Evolutionary conservation across 2,888 invertebrate species (phyloP).

Genomic region (Athalia cordata): DNA sequence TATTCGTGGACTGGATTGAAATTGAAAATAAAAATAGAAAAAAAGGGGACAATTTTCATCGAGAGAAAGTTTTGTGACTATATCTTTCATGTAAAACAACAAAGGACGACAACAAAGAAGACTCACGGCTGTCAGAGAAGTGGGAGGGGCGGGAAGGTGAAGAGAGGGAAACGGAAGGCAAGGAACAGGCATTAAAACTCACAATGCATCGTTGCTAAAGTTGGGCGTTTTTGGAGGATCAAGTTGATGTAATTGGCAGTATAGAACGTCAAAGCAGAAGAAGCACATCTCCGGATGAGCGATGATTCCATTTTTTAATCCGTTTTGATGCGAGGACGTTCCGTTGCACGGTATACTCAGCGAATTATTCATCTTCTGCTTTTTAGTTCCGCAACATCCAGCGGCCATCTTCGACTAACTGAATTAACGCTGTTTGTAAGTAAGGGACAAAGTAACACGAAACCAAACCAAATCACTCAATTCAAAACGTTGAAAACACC

Average conservation of each 20-base stretch:
- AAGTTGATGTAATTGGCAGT: conserved; percentile 93
- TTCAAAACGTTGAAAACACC: background rate
- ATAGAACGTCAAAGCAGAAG: conserved; percentile 99
- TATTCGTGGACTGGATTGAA: no score
- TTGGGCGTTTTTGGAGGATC: conserved; percentile 93
- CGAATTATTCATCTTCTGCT: conserved; percentile 90
- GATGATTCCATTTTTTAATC: conserved; percentile 77
- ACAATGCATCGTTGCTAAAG: conserved; percentile 97
- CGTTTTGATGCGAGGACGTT: conserved; percentile 75
- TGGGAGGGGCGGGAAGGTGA: background rate
- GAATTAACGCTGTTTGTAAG: background rate
- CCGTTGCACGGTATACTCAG: conserved; percentile 77
- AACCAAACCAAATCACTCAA: background rate
- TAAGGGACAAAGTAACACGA: no score
- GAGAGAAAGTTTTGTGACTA: background rate
- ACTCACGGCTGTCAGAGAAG: conserved; percentile 1
- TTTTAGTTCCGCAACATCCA: conserved; percentile 94
- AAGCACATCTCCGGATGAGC: conserved; percentile 97
- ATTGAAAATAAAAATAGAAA: conserved; percentile 44
- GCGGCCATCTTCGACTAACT: conserved; percentile 82
- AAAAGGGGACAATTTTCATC: conserved; percentile 10
- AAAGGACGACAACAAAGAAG: conserved; percentile 35
- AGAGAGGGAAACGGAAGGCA: conserved; percentile 19
- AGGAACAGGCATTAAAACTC: conserved; percentile 75
- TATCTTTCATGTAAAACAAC: conserved; percentile 10